Conservation (phyloP, 2,797 vertebrate species). For the Takifugu rubripes region DNA sequence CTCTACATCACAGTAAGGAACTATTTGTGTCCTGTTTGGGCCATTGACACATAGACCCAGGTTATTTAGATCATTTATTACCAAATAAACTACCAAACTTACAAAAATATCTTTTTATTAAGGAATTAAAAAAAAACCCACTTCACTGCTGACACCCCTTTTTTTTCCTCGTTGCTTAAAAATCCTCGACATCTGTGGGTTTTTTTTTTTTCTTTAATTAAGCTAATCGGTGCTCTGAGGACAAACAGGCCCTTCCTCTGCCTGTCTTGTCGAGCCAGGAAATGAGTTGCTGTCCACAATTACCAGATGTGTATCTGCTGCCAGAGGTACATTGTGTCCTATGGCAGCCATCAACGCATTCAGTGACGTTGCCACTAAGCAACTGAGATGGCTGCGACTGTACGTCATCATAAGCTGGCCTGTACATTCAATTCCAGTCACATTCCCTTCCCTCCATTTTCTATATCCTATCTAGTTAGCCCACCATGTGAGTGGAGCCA, state of each 20-base stretch:
- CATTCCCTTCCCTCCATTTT: constrained; percentile 1
- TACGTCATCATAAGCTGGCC: not conserved
- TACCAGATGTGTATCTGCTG: constrained; percentile 38
- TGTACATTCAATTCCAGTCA: constrained; percentile 10
- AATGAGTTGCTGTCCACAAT: constrained; percentile 43
- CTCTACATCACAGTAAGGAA: too few species aligned
- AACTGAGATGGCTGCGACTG: not conserved
- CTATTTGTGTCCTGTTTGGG: constrained; percentile 2
- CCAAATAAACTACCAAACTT: not conserved
- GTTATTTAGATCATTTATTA: too few species aligned
- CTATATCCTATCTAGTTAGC: constrained; percentile 22
- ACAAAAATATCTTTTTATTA: constrained; percentile 10
- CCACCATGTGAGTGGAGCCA: constrained; percentile 12
- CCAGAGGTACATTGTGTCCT: constrained; percentile 27
- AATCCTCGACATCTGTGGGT: not conserved
- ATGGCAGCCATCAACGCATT: constrained; percentile 18
- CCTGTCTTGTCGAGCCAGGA: constrained; percentile 39
- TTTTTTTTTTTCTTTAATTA: constrained; percentile 22
- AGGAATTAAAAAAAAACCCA: constrained; percentile 8
- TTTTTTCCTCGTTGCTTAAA: constrained; percentile 8
- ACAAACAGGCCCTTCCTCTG: constrained; percentile 29
- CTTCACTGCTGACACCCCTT: constrained; percentile 5
- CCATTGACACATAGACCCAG: not conserved
- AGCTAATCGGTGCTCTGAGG: constrained; percentile 21
- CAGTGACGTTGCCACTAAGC: not conserved